Evolutionary conservation across 2,888 invertebrate species (phyloP), one percentile per base, ranked within the genome.

Genomic region (Chymomyza amoena): DNA sequence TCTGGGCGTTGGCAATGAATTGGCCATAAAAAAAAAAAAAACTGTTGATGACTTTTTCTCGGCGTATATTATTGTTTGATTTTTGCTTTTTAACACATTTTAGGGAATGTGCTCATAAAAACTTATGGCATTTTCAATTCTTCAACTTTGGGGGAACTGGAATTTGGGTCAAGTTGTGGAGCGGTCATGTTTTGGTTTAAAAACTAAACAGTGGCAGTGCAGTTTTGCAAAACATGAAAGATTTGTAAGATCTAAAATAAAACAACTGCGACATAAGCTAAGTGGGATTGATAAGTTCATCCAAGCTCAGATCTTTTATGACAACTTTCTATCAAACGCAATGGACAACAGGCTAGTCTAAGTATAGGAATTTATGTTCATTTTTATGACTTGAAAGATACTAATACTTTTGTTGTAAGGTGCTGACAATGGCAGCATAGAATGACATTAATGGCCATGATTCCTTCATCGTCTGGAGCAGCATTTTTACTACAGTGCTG

Each of bases 41-140:
- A 66, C 64, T 79, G 72, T 80, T 66, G 77, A 75, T 83, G 81
- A 80, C 86, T 70, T 50, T 80, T 77, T 77, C 6, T 70, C 45
- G 68, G 5, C 28, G 61, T 70, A 68, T 69, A 63, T 80, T 73
- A 66, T 57, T 54, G 16, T 54, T 54, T 54, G 16, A 18, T 54
- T 54, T 66, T 54, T 28, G 61, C 69, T 73, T 83, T 54, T 83
- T 85, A 81, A 83, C 82, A 83, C 82, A 67, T 83, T 71, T 32
- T 67, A 68, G 16, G 18, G 20, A 54, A 69, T 70, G 77, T 70
- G 66, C 32, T 69, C 61, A 60, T 63, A 61, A 25, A 52, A n/a
- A 68, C 20, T 50, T 54, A 50, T 28, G 50, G 18, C 25, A n/a
- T 66, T 69, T 72, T 70, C 16, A 66, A 51, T 60, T 51, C 52